Conservation (phyloP, 1,140 invertebrate genomes). For the Pogonus chalceus region DNA sequence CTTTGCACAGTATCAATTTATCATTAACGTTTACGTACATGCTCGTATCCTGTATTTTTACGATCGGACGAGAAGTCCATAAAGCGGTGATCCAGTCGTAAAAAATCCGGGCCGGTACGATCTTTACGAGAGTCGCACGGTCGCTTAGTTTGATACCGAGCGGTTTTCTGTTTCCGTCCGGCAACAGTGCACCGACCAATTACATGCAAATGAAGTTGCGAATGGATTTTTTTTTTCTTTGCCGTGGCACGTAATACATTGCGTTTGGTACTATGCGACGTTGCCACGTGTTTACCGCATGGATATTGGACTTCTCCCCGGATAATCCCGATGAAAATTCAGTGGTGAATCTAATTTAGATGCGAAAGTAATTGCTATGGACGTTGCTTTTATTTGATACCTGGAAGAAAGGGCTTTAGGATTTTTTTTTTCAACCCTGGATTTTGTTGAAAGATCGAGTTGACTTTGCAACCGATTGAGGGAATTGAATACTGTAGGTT, state of each 20-base stretch:
- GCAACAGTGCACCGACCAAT: background rate
- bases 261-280: background rate
- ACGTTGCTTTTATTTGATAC: background rate
- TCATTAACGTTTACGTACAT: conserved; percentile 2
- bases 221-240: background rate
- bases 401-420: background rate
- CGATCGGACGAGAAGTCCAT: background rate
- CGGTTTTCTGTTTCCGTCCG: background rate
- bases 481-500: too few relatives aligned
- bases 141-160: too few relatives aligned
- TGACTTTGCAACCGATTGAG: too few relatives aligned
- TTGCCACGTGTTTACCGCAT: background rate
- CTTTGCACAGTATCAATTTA: conserved; percentile 2
- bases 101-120: background rate
- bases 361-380: background rate
- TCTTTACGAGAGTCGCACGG: background rate
- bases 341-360: background rate
- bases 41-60: background rate
- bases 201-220: conserved; percentile 7
- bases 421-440: too few relatives aligned
- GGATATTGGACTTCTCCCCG: background rate
- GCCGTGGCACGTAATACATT: background rate
- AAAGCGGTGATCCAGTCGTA: background rate
- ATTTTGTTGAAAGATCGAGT: too few relatives aligned
- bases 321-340: background rate